Percentiles rank a stretch among this genome's conserved stretches.
Conservation (phyloP, 2,797 vertebrate species). For the Dromococcyx pavoninus region DNA sequence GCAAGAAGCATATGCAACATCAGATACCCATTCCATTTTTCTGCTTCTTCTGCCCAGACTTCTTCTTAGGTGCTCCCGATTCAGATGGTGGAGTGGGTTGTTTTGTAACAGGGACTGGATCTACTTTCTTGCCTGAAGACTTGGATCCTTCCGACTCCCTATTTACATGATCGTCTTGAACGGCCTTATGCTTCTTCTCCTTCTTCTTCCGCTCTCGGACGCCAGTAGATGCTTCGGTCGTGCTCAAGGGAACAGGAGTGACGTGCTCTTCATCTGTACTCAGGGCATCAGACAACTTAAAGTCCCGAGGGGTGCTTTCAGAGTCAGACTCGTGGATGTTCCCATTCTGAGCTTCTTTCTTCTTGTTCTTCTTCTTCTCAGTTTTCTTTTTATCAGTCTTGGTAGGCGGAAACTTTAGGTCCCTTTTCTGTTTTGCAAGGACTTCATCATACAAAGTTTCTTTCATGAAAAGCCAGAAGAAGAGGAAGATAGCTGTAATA, state of each 20-base stretch:
- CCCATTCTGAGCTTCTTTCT: constrained; percentile 87
- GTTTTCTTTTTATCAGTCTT: constrained; percentile 91
- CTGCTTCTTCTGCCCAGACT: constrained; percentile 90
- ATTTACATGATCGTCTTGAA: constrained; percentile 71
- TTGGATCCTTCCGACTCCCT: constrained; percentile 88
- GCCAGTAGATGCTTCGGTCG: constrained; percentile 57
- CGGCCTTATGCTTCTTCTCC: constrained; percentile 85
- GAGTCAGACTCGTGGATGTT: constrained; percentile 90
- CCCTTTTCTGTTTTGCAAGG: constrained; percentile 91
- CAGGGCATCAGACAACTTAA: constrained; percentile 82
- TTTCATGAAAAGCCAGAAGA: constrained; percentile 99
- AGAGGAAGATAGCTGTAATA: constrained; percentile 94
- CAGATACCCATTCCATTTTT: constrained; percentile 85
- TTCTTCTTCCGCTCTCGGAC: constrained; percentile 93
- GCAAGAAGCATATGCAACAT: constrained; percentile 63
- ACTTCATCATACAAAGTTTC: constrained; percentile 97
- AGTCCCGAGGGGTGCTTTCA: constrained; percentile 83
- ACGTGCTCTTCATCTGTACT: constrained; percentile 81
- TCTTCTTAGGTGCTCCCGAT: constrained; percentile 80
- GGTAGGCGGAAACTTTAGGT: constrained; percentile 85
- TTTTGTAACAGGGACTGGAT: constrained; percentile 82
- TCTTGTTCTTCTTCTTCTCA: constrained; percentile 97
- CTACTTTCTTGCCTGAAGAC: constrained; percentile 80
- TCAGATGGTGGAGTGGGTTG: constrained; percentile 83
- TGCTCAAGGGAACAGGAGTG: constrained; percentile 42